phyloP scores from a whole-genome alignment of 2,113 vertebrate genomes.

The Paramormyrops kingsleyae region DNA sequence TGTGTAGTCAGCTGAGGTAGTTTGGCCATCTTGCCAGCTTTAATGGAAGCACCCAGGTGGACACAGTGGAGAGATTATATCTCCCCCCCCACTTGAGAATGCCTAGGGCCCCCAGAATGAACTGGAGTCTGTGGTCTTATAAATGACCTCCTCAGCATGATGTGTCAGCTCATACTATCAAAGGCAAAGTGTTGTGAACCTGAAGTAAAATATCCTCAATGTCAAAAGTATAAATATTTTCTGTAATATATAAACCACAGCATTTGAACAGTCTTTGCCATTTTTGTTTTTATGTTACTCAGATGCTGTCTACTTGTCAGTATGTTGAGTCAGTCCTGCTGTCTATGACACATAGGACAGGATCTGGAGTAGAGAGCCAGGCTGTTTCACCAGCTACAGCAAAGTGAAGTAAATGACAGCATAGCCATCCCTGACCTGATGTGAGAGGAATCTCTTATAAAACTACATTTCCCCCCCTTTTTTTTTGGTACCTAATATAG shows the following conservation, averaged over 20 bases:
- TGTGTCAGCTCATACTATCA: not conserved
- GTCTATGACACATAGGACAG: not conserved
- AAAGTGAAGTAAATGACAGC: not conserved
- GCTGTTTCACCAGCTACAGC: not conserved
- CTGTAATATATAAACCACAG: not conserved
- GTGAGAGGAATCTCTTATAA: not conserved
- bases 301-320: not conserved
- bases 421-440: not conserved
- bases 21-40: not conserved
- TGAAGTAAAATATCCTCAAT: not conserved
- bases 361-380: not conserved
- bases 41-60: not conserved
- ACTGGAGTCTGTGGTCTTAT: not conserved
- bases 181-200: not conserved
- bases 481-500: not conserved
- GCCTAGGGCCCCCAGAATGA: not conserved
- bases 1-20: not conserved
- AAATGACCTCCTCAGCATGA: not conserved
- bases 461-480: not conserved
- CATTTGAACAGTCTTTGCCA: not conserved
- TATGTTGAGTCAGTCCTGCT: not conserved
- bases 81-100: not conserved
- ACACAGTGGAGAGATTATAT: not conserved
- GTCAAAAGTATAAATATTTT: not conserved
- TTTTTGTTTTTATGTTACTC: not conserved